Conservation (phyloP, 2,113 vertebrate species). For the Trematocara zebra region DNA sequence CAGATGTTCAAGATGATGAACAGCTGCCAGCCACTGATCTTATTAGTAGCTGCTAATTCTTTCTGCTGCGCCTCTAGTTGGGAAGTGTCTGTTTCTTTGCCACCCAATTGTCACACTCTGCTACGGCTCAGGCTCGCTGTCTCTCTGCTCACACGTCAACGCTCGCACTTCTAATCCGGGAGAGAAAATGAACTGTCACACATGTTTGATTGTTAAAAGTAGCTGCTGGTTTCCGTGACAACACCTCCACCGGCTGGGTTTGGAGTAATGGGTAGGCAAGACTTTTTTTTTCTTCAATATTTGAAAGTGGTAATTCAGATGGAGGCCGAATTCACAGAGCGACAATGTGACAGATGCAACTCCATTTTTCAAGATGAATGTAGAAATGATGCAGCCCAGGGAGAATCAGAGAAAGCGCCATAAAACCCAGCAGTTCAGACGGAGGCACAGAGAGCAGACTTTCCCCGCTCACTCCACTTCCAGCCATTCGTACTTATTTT, state of each 20-base stretch:
- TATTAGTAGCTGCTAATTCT: constrained; percentile 43
- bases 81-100: not conserved
- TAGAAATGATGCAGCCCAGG: constrained; percentile 2
- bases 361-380: constrained; percentile 27
- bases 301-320: constrained; percentile 23
- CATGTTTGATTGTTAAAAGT: constrained; percentile 23
- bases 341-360: constrained; percentile 42
- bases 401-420: constrained; percentile 2
- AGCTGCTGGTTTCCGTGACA: constrained; percentile 41
- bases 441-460: not conserved
- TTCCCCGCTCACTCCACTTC: constrained; percentile 4
- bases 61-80: constrained; percentile 3
- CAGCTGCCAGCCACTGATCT: constrained; percentile 48
- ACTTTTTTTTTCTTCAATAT: not conserved
- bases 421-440: not conserved
- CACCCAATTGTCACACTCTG: not conserved
- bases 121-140: not conserved
- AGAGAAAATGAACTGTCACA: constrained; percentile 41
- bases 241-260: not conserved
- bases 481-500: constrained; percentile 8
- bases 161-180: not conserved
- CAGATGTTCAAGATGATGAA: constrained; percentile 35
- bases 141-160: not conserved
- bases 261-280: not conserved
- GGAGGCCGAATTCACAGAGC: not conserved